Conservation (phyloP, 2,113 vertebrate species). For the Bos indicus region DNA sequence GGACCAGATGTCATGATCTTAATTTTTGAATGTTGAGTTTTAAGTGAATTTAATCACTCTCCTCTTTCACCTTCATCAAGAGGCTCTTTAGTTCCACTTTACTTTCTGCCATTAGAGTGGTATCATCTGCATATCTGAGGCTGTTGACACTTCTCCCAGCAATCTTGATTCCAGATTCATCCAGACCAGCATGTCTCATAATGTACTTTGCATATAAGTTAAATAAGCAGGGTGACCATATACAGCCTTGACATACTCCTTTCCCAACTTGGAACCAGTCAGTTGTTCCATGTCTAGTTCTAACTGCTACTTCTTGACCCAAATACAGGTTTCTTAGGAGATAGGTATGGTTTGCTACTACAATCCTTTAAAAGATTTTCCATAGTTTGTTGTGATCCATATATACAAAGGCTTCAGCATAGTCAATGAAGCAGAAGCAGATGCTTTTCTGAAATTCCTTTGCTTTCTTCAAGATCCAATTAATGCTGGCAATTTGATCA, state of each 20-base stretch:
- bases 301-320: not conserved
- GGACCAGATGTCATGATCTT: fast-evolving
- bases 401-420: not conserved
- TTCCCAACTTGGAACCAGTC: not conserved
- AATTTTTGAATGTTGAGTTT: not conserved
- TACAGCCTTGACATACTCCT: not conserved
- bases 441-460: not conserved
- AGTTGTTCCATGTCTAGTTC: not conserved
- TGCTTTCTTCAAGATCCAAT: not conserved
- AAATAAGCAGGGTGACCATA: not conserved
- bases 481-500: not conserved
- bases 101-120: not conserved
- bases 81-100: not conserved
- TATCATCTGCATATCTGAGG: not conserved
- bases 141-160: not conserved
- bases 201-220: not conserved
- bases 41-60: not conserved
- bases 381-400: not conserved
- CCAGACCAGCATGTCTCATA: not conserved
- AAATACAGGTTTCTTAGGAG: not conserved
- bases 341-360: not conserved
- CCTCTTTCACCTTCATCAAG: not conserved
- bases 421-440: not conserved
- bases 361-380: not conserved
- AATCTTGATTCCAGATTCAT: not conserved